Base-by-base conservation (phyloP, 2,797 vertebrate genomes). In the Lepilemur septentrionalis region DNA sequence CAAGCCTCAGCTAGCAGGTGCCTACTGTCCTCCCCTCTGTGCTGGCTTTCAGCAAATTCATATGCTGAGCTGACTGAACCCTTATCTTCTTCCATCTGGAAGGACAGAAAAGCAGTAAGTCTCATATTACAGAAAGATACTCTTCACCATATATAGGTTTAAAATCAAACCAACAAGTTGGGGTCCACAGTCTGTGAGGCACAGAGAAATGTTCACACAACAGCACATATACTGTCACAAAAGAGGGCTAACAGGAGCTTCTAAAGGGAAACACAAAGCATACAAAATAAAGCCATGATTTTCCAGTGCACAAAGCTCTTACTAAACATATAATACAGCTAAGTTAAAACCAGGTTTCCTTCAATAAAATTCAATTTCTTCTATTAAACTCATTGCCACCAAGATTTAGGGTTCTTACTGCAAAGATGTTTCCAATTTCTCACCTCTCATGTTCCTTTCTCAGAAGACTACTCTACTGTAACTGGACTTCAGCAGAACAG, bases 11-110 rank as follows among this genome's bases (percentile, higher is more conserved):
- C 99, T 99, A 99, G 99, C 99, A 99, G 99, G 99, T 99, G 99
- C 99, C 99, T 99, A 99, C 99, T 99, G 99, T 99, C 99, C 99
- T 99, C 99, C 99, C 99, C 99, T 99, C 99, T 99, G 99, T 99
- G 99, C 99, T 99, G 98, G 99, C 99, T 99, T 99, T 99, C 99
- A 99, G 99, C 99, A 99, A 99, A 99, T 99, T 99, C 99, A 99
- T 99, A 99, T 99, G 99, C 99, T 99, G 99, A 99, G 99, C 99
- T 98, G 99, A 99, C 98, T 99, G 99, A 99, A 99, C 99, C 98
- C 99, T 99, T 99, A 99, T 99, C 99, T 99, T 99, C 99, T 99
- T 99, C 99, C 99, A 99, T 99, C 99, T 99, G 99, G 98, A 99
- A 99, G 99, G 98, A 99, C 98, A 99, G 99, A 99, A 99, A 99